Conservation (phyloP, 2,797 vertebrate species). For the Glossophaga mutica region DNA sequence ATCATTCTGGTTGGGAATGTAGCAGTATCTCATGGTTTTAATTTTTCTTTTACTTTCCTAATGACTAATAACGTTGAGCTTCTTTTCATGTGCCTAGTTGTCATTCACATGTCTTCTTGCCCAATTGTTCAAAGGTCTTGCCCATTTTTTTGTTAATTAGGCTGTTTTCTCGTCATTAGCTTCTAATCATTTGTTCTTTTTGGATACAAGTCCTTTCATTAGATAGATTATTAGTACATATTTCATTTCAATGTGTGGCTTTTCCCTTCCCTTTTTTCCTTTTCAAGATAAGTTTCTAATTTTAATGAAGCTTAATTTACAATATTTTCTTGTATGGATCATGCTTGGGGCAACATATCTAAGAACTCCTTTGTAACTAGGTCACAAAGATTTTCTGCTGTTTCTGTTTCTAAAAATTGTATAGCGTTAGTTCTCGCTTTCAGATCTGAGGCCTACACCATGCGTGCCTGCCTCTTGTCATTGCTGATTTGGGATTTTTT, state of each 20-base stretch:
- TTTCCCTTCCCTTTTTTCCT: neutral
- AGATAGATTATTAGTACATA: neutral
- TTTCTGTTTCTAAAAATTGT: neutral
- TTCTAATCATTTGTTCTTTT: neutral
- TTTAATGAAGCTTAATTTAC: neutral
- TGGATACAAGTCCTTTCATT: neutral
- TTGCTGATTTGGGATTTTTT: neutral
- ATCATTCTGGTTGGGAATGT: neutral
- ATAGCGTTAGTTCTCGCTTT: neutral
- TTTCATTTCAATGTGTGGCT: neutral
- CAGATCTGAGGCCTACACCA: neutral
- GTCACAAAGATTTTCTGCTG: neutral
- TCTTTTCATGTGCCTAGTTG: neutral
- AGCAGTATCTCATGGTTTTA: neutral
- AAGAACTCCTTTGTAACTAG: neutral
- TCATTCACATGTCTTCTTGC: neutral
- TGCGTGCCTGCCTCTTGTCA: neutral
- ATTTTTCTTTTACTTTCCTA: neutral
- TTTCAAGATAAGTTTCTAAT: neutral
- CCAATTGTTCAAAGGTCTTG: neutral
- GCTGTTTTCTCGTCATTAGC: neutral
- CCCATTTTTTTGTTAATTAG: neutral
- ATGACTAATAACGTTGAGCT: neutral
- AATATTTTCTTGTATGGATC: neutral
- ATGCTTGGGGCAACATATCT: neutral